phyloP scores from a whole-genome alignment of 2,888 invertebrate genomes.

The Ormyrus labotus region DNA sequence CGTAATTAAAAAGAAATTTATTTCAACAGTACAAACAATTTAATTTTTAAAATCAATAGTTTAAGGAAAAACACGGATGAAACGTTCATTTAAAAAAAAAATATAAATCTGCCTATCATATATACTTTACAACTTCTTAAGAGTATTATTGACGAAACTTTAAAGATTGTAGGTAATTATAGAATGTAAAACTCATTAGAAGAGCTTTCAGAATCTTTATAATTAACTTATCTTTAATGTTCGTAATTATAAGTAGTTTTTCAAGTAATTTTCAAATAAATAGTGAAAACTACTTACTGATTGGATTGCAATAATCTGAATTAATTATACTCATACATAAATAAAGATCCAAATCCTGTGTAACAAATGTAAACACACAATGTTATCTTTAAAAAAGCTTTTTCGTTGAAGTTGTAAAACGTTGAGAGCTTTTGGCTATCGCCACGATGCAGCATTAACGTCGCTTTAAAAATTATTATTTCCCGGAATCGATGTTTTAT shows the following conservation, averaged over 20 bases:
- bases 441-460: conserved; percentile 48
- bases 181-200: no score
- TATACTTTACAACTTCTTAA: conserved; percentile 5
- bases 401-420: conserved; percentile 53
- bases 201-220: no score
- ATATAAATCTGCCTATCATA: conserved; percentile 6
- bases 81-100: neutral
- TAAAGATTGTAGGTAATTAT: no score
- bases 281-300: no score
- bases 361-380: conserved; percentile 40
- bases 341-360: neutral
- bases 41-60: no score
- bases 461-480: conserved; percentile 45
- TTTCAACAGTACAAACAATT: no score
- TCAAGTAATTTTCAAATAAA: no score
- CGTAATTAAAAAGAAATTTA: no score
- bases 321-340: neutral
- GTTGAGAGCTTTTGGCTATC: conserved; percentile 55
- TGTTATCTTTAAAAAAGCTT: conserved; percentile 53
- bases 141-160: no score
- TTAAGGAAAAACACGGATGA: neutral
- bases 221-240: no score
- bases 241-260: no score
- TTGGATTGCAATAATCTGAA: no score
- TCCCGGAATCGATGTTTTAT: conserved; percentile 29